Evolutionary conservation across 2,888 invertebrate species (phyloP), one percentile per base, ranked within the genome.

Genomic region (Nomada fabriciana): DNA sequence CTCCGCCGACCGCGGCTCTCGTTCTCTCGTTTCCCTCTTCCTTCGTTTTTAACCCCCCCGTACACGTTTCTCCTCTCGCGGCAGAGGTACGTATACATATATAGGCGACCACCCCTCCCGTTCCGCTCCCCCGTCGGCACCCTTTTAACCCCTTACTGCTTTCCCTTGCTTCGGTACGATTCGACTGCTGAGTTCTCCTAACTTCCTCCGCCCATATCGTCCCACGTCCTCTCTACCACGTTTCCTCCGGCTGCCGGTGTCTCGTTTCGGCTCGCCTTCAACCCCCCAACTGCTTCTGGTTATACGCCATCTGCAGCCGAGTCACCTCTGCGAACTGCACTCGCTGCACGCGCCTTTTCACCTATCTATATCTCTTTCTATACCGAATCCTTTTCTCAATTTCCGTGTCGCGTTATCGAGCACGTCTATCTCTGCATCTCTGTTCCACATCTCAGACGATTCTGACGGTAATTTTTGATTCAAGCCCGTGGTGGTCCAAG

Each of bases 241-340:
- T 4, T 55, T 36, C 52, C 50, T 18, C 9, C 42, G 47, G 50
- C 13, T 36, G n/a, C 65, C 63, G 29, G 18, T 59, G 42, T 25
- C 75, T 43, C 64, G 42, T 50, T 60, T 70, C 72, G 64, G 13
- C 63, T 43, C 55, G 2, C 52, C 47, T 43, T 55, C 36, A 23
- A 25, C 67, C 55, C 57, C 42, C n/a, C 9, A 10, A 59, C 73
- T 78, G 80, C 80, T 83, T 64, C 84, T 77, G 81, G 76, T 82
- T 80, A 59, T 57, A 78, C 86, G 86, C 86, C 84, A 86, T 86
- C 80, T 86, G 86, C 84, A 84, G 82, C 80, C 83, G 74, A 78
- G 71, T 76, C 69, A 64, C 76, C 61, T 59, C 53, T 47, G 9
- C 70, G 77, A 81, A 77, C 59, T 75, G 65, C 75, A 67, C 43